phyloP scores from a whole-genome alignment of 2,888 invertebrate genomes.

The Callyntrura sp. region DNA sequence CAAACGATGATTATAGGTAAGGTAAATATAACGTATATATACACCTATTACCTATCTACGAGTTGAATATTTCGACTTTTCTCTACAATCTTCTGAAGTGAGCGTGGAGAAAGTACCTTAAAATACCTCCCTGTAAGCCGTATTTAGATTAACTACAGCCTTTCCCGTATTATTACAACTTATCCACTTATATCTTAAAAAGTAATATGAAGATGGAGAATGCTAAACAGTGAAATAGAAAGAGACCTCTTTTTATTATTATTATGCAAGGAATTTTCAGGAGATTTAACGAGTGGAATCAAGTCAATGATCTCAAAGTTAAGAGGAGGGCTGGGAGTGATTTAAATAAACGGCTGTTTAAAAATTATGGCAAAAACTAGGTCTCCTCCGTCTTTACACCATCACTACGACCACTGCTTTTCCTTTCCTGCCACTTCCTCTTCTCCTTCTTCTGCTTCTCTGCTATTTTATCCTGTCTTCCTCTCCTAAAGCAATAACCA shows the following conservation, averaged over 20 bases:
- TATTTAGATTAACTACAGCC: neutral
- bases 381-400: too few species aligned
- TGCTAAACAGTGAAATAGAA: too few species aligned
- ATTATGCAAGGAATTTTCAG: constrained; percentile 70
- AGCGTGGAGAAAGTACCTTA: neutral
- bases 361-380: constrained; percentile 74
- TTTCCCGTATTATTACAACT: neutral
- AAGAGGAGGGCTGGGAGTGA: constrained; percentile 76
- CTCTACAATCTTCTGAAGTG: neutral
- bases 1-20: neutral
- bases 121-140: neutral
- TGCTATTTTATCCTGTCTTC: neutral
- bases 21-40: neutral
- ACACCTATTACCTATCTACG: neutral
- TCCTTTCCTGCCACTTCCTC: neutral
- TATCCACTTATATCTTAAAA: neutral
- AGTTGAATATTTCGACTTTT: neutral
- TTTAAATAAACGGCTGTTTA: constrained; percentile 77
- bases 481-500: constrained; percentile 39
- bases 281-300: constrained; percentile 75
- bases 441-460: neutral
- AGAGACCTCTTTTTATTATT: constrained; percentile 16
- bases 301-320: constrained; percentile 78
- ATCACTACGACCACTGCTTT: too few species aligned
- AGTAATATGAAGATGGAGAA: neutral